phyloP scores from a whole-genome alignment of 2,888 invertebrate species.

The Caenorhabditis sulstoni region DNA sequence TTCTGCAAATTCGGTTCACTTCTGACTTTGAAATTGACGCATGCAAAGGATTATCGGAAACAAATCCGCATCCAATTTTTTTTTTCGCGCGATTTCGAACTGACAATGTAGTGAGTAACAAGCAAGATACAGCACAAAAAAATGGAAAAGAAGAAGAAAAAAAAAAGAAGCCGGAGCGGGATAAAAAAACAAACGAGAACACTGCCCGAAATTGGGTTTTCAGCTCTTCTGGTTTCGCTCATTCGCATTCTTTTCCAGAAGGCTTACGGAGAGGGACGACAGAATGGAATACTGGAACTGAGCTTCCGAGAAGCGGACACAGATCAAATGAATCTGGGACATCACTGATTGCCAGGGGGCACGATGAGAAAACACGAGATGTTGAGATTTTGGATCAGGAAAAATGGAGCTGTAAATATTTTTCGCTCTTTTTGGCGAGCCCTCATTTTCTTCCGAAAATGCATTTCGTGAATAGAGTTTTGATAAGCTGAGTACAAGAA shows the following conservation, averaged over 20 bases:
- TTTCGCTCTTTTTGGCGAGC: background rate
- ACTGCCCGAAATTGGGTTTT: conserved; percentile 11
- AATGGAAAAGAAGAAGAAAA: background rate
- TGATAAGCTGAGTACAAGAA: background rate
- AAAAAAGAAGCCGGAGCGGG: background rate
- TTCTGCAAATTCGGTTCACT: too few relatives aligned
- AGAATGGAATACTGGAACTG: too few relatives aligned
- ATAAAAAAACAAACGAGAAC: conserved; percentile 4
- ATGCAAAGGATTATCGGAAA: too few relatives aligned
- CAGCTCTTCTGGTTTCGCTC: conserved; percentile 17
- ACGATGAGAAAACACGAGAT: background rate
- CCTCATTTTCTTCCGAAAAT: too few relatives aligned
- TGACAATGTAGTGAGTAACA: too few relatives aligned
- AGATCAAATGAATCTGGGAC: conserved; percentile 17
- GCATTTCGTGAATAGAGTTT: too few relatives aligned
- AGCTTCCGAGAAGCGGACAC: conserved; percentile 4
- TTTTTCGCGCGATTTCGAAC: too few relatives aligned
- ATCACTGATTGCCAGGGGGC: conserved; percentile 2
- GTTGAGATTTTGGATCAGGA: background rate
- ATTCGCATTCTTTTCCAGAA: conserved; percentile 33
- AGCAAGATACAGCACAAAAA: background rate
- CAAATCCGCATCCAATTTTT: too few relatives aligned
- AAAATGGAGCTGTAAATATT: conserved; percentile 27
- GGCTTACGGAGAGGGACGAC: too few relatives aligned
- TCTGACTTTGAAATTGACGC: too few relatives aligned